Base-by-base conservation (phyloP, 2,113 vertebrate genomes). In the Rhagologus leucostigma region DNA sequence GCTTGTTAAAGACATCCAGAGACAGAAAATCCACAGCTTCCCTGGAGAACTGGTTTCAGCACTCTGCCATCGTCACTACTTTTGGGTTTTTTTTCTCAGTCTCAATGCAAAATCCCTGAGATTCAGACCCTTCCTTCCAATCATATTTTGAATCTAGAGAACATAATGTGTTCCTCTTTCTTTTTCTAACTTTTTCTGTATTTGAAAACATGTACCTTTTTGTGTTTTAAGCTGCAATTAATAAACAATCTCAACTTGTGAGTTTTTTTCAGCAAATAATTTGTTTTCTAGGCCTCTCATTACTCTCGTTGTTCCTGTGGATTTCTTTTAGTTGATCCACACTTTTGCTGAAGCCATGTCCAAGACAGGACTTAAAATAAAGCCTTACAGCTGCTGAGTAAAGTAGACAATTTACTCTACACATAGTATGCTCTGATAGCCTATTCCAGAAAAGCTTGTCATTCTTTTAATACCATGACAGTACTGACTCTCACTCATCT, bases 21-120 rank as follows among this genome's bases (percentile, higher is more conserved):
- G 37, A 68, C 32, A 89, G 84, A 80, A 91, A 78, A 87, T 21
- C 23, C 69, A 46, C 44, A 93, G 84, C 27, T 95, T 89, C 95
- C 68, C 69, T 2, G 0, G 47, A 76, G 52, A 84, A 70, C 2
- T 70, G 27, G 42, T 71, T 90, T 75, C 74, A 82, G 81, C 74
- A 39, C 39, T 67, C 77, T 52, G 56, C 73, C 13, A 71, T 82
- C 44, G 39, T 42, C 42, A 63, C 44, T 44, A 46, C 13, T 75
- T 1, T 3, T 37, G 11, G 0, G 0, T 3, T 49, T 32, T 29
- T 18, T 6, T 6, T 5, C 32, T 55, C 22, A n/a, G 21, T 37
- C 27, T 78, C 64, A 84, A 33, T 33, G 23, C 56, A 84, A 81
- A 70, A 70, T 57, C 52, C 84, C 42, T 55, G 56, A 76, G 55